These are phyloP conservation scores for Apis florea DNA, from an alignment of 1,140 invertebrate genomes.

Conservation along the genomic window DNA sequence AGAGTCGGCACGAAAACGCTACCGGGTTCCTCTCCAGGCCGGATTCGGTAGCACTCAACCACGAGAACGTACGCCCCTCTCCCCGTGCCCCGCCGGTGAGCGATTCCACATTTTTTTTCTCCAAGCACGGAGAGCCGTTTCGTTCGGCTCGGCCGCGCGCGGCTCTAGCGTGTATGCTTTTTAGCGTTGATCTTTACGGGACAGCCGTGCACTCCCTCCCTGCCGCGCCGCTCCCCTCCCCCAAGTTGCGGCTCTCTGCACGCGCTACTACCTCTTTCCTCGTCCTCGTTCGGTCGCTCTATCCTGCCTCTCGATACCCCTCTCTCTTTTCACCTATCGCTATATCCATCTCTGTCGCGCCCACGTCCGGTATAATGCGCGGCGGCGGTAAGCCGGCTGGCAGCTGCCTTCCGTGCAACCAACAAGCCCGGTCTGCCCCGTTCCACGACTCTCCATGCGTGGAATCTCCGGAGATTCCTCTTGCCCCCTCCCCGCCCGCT, in stretches of 20 bases:
- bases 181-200: constrained; percentile 69
- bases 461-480: constrained; percentile 75
- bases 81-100: background rate
- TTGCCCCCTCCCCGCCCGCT: constrained; percentile 30
- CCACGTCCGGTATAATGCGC: constrained; percentile 69
- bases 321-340: background rate
- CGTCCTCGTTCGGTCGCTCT: constrained; percentile 2
- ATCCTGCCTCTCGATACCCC: background rate
- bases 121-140: constrained; percentile 18
- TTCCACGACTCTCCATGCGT: constrained; percentile 72
- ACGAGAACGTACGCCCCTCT: constrained; percentile 4
- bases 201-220: constrained; percentile 41
- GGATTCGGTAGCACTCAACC: constrained; percentile 42
- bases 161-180: constrained; percentile 54
- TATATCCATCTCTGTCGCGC: constrained; percentile 16
- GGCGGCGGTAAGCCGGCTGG: constrained; percentile 75
- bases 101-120: constrained; percentile 24
- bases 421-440: constrained; percentile 72
- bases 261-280: constrained; percentile 55
- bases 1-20: constrained; percentile 36
- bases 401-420: constrained; percentile 77
- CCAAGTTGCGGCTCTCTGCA: constrained; percentile 43
- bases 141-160: constrained; percentile 27
- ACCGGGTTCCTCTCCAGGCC: constrained; percentile 36
- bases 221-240: background rate